These are phyloP conservation scores for Brachypodius melanocephalos DNA, from an alignment of 2,113 vertebrate species.

Conservation along the genomic window DNA sequence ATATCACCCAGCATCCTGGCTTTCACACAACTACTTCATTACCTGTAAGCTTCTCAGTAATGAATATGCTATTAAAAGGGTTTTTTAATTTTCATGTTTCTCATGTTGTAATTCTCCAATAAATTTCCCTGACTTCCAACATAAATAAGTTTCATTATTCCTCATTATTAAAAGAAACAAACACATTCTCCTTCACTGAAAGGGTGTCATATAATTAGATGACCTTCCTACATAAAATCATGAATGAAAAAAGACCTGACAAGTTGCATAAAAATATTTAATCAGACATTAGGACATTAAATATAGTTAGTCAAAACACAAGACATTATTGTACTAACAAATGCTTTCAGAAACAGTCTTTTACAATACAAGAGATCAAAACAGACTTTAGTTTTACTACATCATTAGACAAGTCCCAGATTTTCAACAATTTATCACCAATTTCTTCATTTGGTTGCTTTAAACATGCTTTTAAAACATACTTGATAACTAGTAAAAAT, in stretches of 20 bases:
- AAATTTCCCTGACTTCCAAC: constrained; percentile 70
- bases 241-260: constrained; percentile 63
- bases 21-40: constrained; percentile 52
- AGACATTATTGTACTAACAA: constrained; percentile 35
- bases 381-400: constrained; percentile 59
- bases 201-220: constrained; percentile 63
- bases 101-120: constrained; percentile 66
- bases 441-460: constrained; percentile 69
- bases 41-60: constrained; percentile 57
- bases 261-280: constrained; percentile 59
- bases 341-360: constrained; percentile 40
- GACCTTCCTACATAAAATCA: constrained; percentile 65
- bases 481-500: constrained; percentile 75
- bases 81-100: constrained; percentile 70
- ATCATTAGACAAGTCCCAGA: constrained; percentile 49
- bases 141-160: constrained; percentile 77
- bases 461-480: constrained; percentile 72
- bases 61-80: constrained; percentile 64
- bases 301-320: constrained; percentile 33
- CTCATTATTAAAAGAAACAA: constrained; percentile 73
- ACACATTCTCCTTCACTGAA: constrained; percentile 62
- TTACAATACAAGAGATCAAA: constrained; percentile 39
- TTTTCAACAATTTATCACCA: constrained; percentile 59
- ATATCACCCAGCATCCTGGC: constrained; percentile 1
- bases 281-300: constrained; percentile 61